Percentiles rank a stretch among this genome's conserved stretches.
Conservation (phyloP, 1,140 invertebrate species). For the Drosophila rufa region DNA sequence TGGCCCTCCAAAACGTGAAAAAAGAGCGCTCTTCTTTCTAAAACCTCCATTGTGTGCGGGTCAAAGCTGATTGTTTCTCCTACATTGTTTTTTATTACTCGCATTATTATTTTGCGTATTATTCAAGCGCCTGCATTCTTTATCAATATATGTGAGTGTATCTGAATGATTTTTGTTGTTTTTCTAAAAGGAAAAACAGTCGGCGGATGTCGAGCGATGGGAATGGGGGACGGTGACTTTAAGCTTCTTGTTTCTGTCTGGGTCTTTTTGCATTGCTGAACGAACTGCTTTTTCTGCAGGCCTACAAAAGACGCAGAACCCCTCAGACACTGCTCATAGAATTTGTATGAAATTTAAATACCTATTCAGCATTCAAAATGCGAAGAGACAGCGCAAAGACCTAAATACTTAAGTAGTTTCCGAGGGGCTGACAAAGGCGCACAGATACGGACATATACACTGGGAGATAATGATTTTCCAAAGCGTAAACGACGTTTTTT, state of each 20-base stretch:
- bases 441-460: constrained; percentile 18
- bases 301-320: constrained; percentile 51
- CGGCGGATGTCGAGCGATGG: constrained; percentile 60
- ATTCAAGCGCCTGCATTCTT: constrained; percentile 76
- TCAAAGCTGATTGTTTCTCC: constrained; percentile 67
- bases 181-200: constrained; percentile 35
- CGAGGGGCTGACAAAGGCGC: constrained; percentile 67
- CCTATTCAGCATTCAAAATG: constrained; percentile 83
- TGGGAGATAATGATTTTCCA: background rate
- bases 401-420: constrained; percentile 84
- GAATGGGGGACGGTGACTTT: constrained; percentile 42
- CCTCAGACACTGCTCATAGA: constrained; percentile 73
- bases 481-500: no score
- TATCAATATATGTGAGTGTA: constrained; percentile 58
- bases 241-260: constrained; percentile 74
- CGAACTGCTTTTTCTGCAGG: constrained; percentile 58
- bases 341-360: constrained; percentile 84
- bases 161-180: constrained; percentile 39
- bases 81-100: constrained; percentile 51
- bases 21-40: constrained; percentile 38
- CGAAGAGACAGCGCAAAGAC: constrained; percentile 79
- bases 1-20: background rate
- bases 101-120: constrained; percentile 77
- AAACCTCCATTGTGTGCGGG: constrained; percentile 59
- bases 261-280: constrained; percentile 73